phyloP scores from a whole-genome alignment of 2,888 invertebrate species.

The Sepiola atlantica region DNA sequence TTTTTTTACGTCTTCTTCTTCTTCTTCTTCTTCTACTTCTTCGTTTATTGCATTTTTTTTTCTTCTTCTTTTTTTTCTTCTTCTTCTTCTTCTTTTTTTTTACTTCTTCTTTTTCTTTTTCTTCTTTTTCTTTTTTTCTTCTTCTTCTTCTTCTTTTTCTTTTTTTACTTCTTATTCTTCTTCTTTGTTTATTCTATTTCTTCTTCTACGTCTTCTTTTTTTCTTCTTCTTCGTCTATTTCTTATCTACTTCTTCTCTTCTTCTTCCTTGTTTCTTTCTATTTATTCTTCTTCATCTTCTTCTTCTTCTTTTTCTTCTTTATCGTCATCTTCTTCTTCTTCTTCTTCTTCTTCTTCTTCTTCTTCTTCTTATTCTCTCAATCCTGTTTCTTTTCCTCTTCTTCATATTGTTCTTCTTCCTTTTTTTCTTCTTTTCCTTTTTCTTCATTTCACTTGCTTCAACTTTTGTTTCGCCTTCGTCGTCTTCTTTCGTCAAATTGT shows the following conservation, averaged over 20 bases:
- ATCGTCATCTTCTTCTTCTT: not conserved
- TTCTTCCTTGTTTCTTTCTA: not conserved
- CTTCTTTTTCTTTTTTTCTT: not conserved
- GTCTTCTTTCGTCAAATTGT: not conserved
- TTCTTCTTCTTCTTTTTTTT: not conserved
- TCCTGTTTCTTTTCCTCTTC: not conserved
- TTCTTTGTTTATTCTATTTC: not conserved
- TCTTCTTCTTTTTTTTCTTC: not conserved
- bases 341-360: too few species aligned
- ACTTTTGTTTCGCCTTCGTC: accelerated
- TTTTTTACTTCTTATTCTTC: not conserved
- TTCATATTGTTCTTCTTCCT: not conserved
- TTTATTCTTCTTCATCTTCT: not conserved
- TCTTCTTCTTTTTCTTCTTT: not conserved
- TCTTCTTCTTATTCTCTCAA: too few species aligned
- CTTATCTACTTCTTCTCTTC: not conserved
- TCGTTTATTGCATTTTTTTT: not conserved
- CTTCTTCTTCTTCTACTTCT: too few species aligned
- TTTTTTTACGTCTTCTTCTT: not conserved
- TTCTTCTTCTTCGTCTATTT: not conserved
- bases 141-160: not conserved
- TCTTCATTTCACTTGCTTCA: not conserved
- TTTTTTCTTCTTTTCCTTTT: not conserved
- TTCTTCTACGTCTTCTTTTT: not conserved
- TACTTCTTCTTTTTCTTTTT: not conserved